These are phyloP conservation scores for Periphyllus acericola DNA, from an alignment of 2,888 invertebrate species.

Conservation along the genomic window DNA sequence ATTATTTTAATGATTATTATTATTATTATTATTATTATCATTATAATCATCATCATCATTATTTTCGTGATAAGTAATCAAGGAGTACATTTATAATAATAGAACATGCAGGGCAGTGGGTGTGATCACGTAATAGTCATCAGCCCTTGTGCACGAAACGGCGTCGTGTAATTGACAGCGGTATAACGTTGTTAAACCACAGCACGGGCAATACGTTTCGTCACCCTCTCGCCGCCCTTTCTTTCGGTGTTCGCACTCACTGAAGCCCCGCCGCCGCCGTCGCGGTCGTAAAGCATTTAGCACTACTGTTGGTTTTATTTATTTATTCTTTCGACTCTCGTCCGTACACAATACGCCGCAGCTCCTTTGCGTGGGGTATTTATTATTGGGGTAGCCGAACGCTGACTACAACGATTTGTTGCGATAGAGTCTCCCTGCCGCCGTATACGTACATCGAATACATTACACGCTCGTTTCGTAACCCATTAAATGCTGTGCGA, in stretches of 20 bases:
- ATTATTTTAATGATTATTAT: too few species aligned
- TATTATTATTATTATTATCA: too few species aligned
- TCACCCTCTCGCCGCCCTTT: background rate
- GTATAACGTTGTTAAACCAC: slow-evolving; percentile 6
- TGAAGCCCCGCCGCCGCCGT: background rate
- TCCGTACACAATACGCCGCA: background rate
- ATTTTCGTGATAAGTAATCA: background rate
- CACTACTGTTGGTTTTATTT: background rate
- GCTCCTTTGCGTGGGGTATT: background rate
- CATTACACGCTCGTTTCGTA: background rate
- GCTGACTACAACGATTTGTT: background rate
- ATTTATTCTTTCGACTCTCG: background rate
- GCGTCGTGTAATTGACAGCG: background rate
- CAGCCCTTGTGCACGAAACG: background rate
- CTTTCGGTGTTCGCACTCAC: background rate
- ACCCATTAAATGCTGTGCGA: background rate
- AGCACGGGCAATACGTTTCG: slow-evolving; percentile 5
- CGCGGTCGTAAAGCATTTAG: background rate
- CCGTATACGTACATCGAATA: background rate
- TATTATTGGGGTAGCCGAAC: too few species aligned
- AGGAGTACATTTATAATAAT: background rate
- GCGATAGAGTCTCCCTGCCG: background rate
- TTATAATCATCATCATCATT: too few species aligned
- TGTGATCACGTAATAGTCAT: background rate
- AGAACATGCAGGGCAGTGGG: background rate